A percentile compares a stretch with the other conserved stretches of the same genome.
Conservation (phyloP, 2,797 vertebrate genomes). For the Phrynocephalus vlangalii region DNA sequence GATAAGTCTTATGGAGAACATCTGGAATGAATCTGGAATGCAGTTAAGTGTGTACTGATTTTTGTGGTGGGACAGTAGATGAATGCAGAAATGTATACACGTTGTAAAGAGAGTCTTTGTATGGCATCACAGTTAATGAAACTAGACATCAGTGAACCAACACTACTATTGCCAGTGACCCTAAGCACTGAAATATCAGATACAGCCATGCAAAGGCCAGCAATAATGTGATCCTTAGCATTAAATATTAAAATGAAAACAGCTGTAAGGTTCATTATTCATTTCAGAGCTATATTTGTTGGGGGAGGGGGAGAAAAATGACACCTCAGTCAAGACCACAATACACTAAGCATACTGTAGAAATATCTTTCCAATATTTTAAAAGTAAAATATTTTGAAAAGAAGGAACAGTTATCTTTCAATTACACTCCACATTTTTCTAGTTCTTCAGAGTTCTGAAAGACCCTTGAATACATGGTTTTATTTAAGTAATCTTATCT, state of each 20-base stretch:
- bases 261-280: slow-evolving; percentile 19
- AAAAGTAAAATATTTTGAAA: slow-evolving; percentile 11
- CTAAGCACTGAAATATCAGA: neutral
- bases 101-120: neutral
- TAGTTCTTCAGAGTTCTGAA: neutral
- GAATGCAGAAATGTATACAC: neutral
- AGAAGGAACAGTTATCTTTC: neutral
- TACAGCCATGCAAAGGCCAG: slow-evolving; percentile 3
- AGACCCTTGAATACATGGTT: too few relatives aligned
- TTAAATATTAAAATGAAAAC: slow-evolving; percentile 36
- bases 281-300: neutral
- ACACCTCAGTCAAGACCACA: neutral
- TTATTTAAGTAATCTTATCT: neutral
- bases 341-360: neutral
- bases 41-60: neutral
- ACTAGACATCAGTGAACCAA: neutral
- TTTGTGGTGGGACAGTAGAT: neutral
- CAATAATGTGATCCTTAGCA: neutral
- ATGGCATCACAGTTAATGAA: slow-evolving; percentile 1
- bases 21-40: neutral
- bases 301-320: neutral
- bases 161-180: slow-evolving; percentile 13
- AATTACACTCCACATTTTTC: neutral
- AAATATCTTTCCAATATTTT: slow-evolving; percentile 4
- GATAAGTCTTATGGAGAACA: neutral